Evolutionary conservation across 1,140 invertebrate genomes (phyloP).

Genomic region (Platyscapa corneri): DNA sequence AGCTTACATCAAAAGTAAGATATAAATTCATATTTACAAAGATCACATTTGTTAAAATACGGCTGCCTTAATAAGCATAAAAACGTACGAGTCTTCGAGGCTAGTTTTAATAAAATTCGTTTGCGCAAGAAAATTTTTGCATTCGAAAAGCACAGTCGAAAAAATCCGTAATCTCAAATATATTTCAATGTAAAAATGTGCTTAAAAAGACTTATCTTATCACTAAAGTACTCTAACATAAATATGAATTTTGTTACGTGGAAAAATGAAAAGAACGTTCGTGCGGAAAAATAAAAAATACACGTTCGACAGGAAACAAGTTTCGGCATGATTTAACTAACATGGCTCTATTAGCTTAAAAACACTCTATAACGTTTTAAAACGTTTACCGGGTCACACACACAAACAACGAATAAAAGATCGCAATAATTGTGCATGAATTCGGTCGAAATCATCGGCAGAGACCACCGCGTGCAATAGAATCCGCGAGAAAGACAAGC

Average conservation of each 20-base stretch:
- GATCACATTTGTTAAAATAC: not conserved
- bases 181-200: not conserved
- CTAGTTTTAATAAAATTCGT: slow-evolving; percentile 2
- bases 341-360: no score
- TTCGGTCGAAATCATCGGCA: not conserved
- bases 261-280: no score
- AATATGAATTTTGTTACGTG: not conserved
- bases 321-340: no score
- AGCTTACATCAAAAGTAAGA: not conserved
- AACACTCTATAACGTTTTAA: no score
- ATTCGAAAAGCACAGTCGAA: not conserved
- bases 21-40: not conserved
- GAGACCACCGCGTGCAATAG: not conserved
- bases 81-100: not conserved
- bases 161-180: not conserved
- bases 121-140: not conserved
- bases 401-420: not conserved
- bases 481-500: not conserved
- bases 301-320: no score
- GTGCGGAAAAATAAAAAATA: no score
- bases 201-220: not conserved
- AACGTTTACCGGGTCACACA: no score
- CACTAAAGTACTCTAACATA: not conserved
- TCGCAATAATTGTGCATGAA: not conserved
- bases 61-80: not conserved